phyloP scores from a whole-genome alignment of 2,888 invertebrate genomes.

The Volucella inflata region DNA sequence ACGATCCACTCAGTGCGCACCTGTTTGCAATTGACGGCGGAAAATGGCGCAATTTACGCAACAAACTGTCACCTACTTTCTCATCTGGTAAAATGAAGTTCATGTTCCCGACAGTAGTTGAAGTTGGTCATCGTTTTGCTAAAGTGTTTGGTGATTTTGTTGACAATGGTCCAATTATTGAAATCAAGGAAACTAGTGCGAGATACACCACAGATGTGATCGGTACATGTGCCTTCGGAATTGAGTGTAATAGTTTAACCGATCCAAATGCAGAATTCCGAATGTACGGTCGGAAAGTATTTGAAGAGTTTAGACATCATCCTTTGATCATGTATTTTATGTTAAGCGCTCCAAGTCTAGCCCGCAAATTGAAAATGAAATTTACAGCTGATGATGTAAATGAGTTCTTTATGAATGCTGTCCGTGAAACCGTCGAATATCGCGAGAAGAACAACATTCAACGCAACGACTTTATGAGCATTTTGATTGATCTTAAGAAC shows the following conservation, averaged over 20 bases:
- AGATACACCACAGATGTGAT: constrained; percentile 85
- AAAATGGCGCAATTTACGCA: constrained; percentile 82
- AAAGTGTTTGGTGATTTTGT: constrained; percentile 77
- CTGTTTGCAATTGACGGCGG: constrained; percentile 81
- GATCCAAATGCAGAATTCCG: constrained; percentile 83
- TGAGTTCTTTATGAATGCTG: constrained; percentile 81
- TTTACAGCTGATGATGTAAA: constrained; percentile 75
- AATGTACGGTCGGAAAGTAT: constrained; percentile 78
- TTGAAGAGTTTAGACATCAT: constrained; percentile 74
- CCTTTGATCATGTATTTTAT: constrained; percentile 76
- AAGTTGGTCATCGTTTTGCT: constrained; percentile 80
- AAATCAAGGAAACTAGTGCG: constrained; percentile 83
- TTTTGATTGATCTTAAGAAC: constrained; percentile 83
- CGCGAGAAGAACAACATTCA: constrained; percentile 80
- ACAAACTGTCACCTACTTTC: constrained; percentile 83
- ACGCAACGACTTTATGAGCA: constrained; percentile 84
- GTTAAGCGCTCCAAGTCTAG: constrained; percentile 76
- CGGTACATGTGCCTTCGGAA: constrained; percentile 84
- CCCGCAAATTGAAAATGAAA: constrained; percentile 77
- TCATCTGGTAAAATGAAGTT: constrained; percentile 84
- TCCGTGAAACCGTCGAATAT: constrained; percentile 82
- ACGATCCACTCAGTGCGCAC: constrained; percentile 82
- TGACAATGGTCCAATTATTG: constrained; percentile 74
- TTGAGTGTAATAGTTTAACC: constrained; percentile 83
- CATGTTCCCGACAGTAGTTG: constrained; percentile 83